Base-by-base conservation (phyloP, 2,888 invertebrate species). In the Galerucella nymphaeae region DNA sequence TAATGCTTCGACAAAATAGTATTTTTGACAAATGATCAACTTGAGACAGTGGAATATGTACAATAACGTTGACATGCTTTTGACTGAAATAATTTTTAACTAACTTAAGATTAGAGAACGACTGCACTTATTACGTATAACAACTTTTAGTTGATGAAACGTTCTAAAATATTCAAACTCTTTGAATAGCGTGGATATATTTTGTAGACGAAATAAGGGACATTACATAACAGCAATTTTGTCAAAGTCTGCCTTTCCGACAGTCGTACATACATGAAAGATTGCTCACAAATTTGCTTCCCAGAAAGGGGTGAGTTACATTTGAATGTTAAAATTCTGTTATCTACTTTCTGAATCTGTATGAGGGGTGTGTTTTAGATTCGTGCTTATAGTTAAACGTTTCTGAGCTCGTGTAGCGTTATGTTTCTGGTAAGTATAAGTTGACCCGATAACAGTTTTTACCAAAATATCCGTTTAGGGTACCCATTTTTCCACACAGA, bases 271-370 rank as follows among this genome's bases (percentile, higher is more conserved):
- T 73, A 78, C 75, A 75, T 74, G 75, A 74, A 76, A 66, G 73
- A 73, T 61, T 65, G 61, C 23, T 65, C 45, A 70, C 57, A 45
- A 57, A 63, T 70, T 30, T 72, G 69, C 68, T 77, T 79, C 78
- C 78, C 75, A 76, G 78, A 80, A 80, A 80, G 80, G 80, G 80
- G 77, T 76, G 75, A 77, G 76, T 78, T 79, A 75, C 77, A 80
- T 80, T 78, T 76, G 75, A 80, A 78, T 80, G 80, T 80, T 80
- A 79, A 80, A 80, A 79, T 77, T 69, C 62, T 66, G 62, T 75
- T n/a, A 77, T 77, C 77, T 64, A 66, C 59, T 64, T 69, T 64
- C 74, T 74, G 74, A 66, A 77, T 77, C 77, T 71, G 48, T 67
- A 68, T 63, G 64, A 73, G 73, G 75, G 75, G 72, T 66, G 66